Base-by-base conservation (phyloP, 2,797 vertebrate genomes). In the Zalophus californianus region DNA sequence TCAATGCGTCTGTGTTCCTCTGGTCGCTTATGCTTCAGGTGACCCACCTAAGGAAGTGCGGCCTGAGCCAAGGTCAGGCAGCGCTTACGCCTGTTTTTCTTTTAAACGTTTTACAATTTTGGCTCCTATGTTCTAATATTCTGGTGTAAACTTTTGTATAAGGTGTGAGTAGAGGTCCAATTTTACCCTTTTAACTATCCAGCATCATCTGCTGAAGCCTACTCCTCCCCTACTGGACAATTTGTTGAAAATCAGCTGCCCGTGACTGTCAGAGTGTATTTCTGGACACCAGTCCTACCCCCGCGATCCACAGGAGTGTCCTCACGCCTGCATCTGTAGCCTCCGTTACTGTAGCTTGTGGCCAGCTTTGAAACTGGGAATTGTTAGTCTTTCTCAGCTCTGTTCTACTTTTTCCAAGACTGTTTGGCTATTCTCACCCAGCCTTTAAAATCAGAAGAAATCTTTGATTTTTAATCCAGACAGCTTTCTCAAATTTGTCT, bases 401-500 rank as follows among this genome's bases (percentile, higher is more conserved):
- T 58, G 20, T 1, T 27, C 35, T 48, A 18, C 23, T 25, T 29
- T 58, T 16, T 44, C 41, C 35, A 83, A 75, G 41, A 90, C 6
- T 3, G 9, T 54, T 68, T 73, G 58, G 64, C 44, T 66, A 9
- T n/a, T 73, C 58, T 58, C 14, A 44, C 11, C 12, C 35, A 60
- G 68, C 82, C 41, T 87, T 88, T 21, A 64, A 72, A 80, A 79
- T 62, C 35, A 25, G 66, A 77, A 70, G 52, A 56, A 80, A 66
- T 32, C 1, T 32, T 10, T 35, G 23, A 68, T 32, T 85, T 84
- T 92, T 72, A 75, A 54, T 13, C 16, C 14, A 58, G 0, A 70
- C 16, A 18, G 41, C 83, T 70, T 85, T 68, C 50, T 44, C 86
- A 85, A 73, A 64, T 11, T 12, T 87, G 54, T n/a, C 11, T 20